Evolutionary conservation across 2,888 invertebrate species (phyloP).

Genomic region (Automeris io): DNA sequence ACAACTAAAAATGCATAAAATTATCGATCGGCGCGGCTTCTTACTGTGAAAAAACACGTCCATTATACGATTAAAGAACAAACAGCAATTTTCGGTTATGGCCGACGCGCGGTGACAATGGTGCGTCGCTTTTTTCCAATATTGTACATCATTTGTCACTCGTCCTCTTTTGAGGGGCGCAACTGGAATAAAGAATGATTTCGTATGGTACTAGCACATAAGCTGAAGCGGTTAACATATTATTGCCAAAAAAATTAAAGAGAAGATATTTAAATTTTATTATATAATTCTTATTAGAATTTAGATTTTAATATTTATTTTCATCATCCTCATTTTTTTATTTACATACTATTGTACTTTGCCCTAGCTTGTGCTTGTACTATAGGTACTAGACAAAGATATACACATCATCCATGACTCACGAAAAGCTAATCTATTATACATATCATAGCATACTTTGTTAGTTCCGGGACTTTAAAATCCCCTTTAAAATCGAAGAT

Average conservation of each 20-base stretch:
- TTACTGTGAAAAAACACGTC: neutral
- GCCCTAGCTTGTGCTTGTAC: no score
- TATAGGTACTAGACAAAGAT: no score
- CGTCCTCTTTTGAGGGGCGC: conserved; percentile 45
- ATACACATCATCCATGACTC: no score
- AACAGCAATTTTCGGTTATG: conserved; percentile 34
- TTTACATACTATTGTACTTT: no score
- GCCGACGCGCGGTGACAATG: conserved; percentile 34
- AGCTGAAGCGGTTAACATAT: conserved; percentile 7
- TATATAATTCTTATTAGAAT: conserved; percentile 8
- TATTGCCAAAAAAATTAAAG: no score
- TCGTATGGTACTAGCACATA: conserved; percentile 16
- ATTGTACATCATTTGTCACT: conserved; percentile 68
- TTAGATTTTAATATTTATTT: no score
- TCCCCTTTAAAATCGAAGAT: no score
- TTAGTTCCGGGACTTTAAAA: no score
- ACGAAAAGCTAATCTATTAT: no score
- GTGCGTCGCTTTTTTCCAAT: conserved; percentile 54
- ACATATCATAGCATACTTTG: no score
- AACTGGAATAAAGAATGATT: conserved; percentile 43
- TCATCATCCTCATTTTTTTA: no score
- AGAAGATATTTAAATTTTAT: no score
- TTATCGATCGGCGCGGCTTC: neutral
- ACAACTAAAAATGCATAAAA: neutral
- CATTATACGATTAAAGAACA: conserved; percentile 45